phyloP scores from a whole-genome alignment of 2,797 vertebrate species.

The Neosalanx taihuensis region DNA sequence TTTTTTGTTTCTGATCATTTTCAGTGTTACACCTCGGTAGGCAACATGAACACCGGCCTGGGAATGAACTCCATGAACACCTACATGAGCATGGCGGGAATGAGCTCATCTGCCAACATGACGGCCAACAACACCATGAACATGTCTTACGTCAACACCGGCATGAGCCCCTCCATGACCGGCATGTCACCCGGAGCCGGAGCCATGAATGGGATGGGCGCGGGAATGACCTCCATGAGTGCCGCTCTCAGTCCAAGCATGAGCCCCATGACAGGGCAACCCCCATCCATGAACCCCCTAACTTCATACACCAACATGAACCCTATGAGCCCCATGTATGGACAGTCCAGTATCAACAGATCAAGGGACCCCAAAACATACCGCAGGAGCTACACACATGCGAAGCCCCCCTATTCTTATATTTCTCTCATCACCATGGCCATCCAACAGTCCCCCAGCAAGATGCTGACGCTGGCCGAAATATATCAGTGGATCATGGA shows the following conservation, averaged over 20 bases:
- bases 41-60: constrained; percentile 97
- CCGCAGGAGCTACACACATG: constrained; percentile 94
- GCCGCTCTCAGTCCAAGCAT: constrained; percentile 91
- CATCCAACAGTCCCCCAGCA: constrained; percentile 92
- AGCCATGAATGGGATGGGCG: constrained; percentile 92
- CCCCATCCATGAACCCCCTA: constrained; percentile 88
- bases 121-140: constrained; percentile 91
- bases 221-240: constrained; percentile 89
- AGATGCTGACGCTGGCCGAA: constrained; percentile 95
- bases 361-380: constrained; percentile 96
- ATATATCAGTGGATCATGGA: constrained; percentile 99
- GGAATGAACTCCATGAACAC: constrained; percentile 98
- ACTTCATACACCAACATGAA: constrained; percentile 93
- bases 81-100: constrained; percentile 98
- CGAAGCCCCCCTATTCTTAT: constrained; percentile 94
- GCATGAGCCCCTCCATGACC: constrained; percentile 93
- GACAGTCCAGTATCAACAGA: constrained; percentile 91
- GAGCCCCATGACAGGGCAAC: constrained; percentile 93
- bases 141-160: constrained; percentile 95
- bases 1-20: constrained; percentile 16
- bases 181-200: constrained; percentile 92
- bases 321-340: constrained; percentile 95
- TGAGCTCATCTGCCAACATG: constrained; percentile 88
- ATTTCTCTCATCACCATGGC: constrained; percentile 98
- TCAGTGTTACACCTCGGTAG: constrained; percentile 93